These are phyloP conservation scores for Pachycephus smyrnensis DNA, from an alignment of 2,888 invertebrate genomes.

Conservation along the genomic window DNA sequence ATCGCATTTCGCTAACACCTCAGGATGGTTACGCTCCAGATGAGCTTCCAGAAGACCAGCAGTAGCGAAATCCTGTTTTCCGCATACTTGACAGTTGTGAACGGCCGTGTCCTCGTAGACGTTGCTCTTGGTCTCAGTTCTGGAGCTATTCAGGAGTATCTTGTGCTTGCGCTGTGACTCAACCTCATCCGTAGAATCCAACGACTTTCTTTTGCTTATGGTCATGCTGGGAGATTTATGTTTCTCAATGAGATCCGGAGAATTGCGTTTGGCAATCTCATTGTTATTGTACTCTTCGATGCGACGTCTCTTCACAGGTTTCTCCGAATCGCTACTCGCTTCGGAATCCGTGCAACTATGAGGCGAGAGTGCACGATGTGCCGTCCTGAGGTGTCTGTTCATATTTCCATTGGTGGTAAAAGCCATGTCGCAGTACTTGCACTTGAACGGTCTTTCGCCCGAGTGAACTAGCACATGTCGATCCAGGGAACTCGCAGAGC, in stretches of 20 bases:
- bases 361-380: slow-evolving; percentile 49
- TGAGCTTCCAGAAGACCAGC: slow-evolving; percentile 74
- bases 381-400: slow-evolving; percentile 83
- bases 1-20: slow-evolving; percentile 77
- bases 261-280: slow-evolving; percentile 67
- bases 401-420: slow-evolving; percentile 90
- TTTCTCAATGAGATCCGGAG: slow-evolving; percentile 39
- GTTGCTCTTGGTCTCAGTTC: slow-evolving; percentile 53
- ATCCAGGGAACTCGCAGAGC: slow-evolving; percentile 83
- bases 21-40: slow-evolving; percentile 76
- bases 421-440: slow-evolving; percentile 81
- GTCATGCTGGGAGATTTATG: slow-evolving; percentile 19
- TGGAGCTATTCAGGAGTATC: slow-evolving; percentile 51
- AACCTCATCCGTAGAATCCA: slow-evolving; percentile 39
- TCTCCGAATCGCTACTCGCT: slow-evolving; percentile 56
- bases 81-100: slow-evolving; percentile 74
- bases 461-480: slow-evolving; percentile 85
- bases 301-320: slow-evolving; percentile 32
- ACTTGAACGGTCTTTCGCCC: slow-evolving; percentile 84
- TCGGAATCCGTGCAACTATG: slow-evolving; percentile 58
- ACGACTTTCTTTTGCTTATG: slow-evolving; percentile 45
- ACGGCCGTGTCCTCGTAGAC: slow-evolving; percentile 29
- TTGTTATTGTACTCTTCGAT: slow-evolving; percentile 72
- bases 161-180: slow-evolving; percentile 53
- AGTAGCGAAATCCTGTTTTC: slow-evolving; percentile 72